A percentile compares a stretch with the other conserved stretches of the same genome.
These are phyloP conservation scores for Pseudachorutes palmiensis DNA, from an alignment of 1,140 invertebrate genomes.

Conservation along the genomic window DNA sequence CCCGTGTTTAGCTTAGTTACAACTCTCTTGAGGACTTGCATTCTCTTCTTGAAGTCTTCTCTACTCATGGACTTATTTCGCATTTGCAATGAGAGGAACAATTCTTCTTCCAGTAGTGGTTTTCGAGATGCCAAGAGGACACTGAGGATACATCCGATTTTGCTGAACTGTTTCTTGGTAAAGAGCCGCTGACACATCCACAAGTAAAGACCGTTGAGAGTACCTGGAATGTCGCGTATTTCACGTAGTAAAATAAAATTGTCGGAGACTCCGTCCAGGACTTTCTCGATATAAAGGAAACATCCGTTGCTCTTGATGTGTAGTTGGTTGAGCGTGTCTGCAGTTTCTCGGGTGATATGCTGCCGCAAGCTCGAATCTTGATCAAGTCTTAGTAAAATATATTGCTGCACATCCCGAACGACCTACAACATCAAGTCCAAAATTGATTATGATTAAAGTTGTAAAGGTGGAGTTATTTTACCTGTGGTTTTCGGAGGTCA, in stretches of 20 bases:
- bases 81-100: conserved; percentile 72
- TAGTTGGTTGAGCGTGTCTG: conserved; percentile 87
- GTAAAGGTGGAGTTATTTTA: conserved; percentile 49
- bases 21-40: conserved; percentile 69
- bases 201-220: conserved; percentile 85
- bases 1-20: conserved; percentile 51
- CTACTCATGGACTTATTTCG: conserved; percentile 67
- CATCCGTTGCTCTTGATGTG: conserved; percentile 96
- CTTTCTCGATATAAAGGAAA: conserved; percentile 77
- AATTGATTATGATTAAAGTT: not conserved
- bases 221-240: conserved; percentile 83
- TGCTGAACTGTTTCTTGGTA: conserved; percentile 75
- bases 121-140: conserved; percentile 76
- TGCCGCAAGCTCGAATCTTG: conserved; percentile 68
- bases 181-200: conserved; percentile 91
- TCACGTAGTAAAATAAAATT: conserved; percentile 81
- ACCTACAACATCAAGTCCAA: conserved; percentile 40
- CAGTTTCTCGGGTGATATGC: conserved; percentile 73
- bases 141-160: conserved; percentile 75
- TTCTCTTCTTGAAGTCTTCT: conserved; percentile 74
- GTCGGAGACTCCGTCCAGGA: conserved; percentile 83
- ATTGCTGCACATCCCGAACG: conserved; percentile 83
- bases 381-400: conserved; percentile 82
- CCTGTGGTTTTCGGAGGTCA: conserved; percentile 75
- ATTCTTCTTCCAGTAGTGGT: conserved; percentile 67